Evolutionary conservation across 2,888 invertebrate genomes (phyloP), one percentile per base, ranked within the genome.

Genomic region (Brenthis daphne): DNA sequence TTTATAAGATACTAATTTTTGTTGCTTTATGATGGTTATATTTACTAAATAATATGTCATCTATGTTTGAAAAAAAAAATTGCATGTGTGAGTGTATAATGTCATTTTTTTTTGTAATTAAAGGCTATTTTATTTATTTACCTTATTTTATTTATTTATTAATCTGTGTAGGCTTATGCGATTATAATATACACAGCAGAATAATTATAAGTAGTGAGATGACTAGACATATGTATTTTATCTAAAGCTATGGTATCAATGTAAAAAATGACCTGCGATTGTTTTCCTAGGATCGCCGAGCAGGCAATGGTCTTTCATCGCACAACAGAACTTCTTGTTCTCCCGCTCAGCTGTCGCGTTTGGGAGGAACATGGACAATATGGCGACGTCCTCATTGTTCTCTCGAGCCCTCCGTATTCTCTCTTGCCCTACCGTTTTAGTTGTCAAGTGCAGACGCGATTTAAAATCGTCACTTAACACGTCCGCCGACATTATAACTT

Each of bases 351-450:
- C 94, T 60, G 94, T 94, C 51, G 94, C 94, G 78, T 94, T 94
- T 57, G 97, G 96, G 72, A 97, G 93, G 82, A 97, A 96, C 95
- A 97, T 97, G 75, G 97, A 96, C 78, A 97, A 92, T 78, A 98
- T 95, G 65, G 97, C 97, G 72, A 97, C 95, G 90, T 98, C 98
- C 90, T 97, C 97, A 87, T 97, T 96, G 83, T 95, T 95, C 79
- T 97, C 96, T 89, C 95, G 94, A 73, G 97, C 96, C 82, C 95
- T 94, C 77, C 95, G 94, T 81, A 97, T 96, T 84, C 96, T 94
- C 16, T 97, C 97, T 80, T 96, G 96, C n/a, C 97, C 97, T 64
- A 96, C 96, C 51, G 96, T 97, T 92, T 96, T 97, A 63, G 95
- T 95, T 76, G 95, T 95, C 84, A 97, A 93, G 86, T 96, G 94